Evolutionary conservation across 1,140 invertebrate genomes (phyloP).

Genomic region (Saccostrea echinata): DNA sequence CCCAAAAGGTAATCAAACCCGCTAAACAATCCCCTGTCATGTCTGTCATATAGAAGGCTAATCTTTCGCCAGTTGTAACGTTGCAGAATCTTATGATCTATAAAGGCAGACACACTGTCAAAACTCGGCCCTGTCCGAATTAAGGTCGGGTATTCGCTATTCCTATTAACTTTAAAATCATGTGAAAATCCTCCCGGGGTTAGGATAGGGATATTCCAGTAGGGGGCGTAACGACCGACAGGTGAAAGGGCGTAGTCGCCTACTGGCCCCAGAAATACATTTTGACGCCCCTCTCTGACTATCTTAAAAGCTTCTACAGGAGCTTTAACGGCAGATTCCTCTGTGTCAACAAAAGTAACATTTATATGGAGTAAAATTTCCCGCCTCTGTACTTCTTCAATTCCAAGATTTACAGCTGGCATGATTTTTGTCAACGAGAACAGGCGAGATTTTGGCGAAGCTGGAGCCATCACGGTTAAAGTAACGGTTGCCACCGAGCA

Average conservation of each 20-base stretch:
- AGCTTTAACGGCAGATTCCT: slow-evolving; percentile 76
- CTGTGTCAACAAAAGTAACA: slow-evolving; percentile 72
- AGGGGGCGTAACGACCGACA: slow-evolving; percentile 91
- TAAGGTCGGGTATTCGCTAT: slow-evolving; percentile 66
- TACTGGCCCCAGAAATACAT: slow-evolving; percentile 91
- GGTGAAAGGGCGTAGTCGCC: slow-evolving; percentile 96
- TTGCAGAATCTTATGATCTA: slow-evolving; percentile 39
- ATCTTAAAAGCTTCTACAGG: slow-evolving; percentile 77
- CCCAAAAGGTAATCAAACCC: slow-evolving; percentile 47
- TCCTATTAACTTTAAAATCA: slow-evolving; percentile 83
- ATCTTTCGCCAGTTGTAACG: slow-evolving; percentile 44
- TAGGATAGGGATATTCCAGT: slow-evolving; percentile 93
- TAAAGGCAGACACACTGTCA: slow-evolving; percentile 60
- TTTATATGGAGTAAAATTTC: slow-evolving; percentile 59
- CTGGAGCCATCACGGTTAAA: slow-evolving; percentile 42
- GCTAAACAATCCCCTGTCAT: background rate
- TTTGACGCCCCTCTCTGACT: slow-evolving; percentile 67
- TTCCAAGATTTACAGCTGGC: slow-evolving; percentile 69
- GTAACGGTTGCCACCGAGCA: background rate
- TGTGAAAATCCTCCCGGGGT: slow-evolving; percentile 91
- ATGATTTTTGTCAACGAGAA: slow-evolving; percentile 50
- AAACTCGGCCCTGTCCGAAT: slow-evolving; percentile 68
- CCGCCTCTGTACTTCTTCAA: slow-evolving; percentile 57
- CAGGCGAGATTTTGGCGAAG: background rate
- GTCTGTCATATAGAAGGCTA: slow-evolving; percentile 12